A percentile compares a stretch with the other conserved stretches of the same genome.
Conservation (phyloP, 2,888 invertebrate genomes). For the Andrena minutula region DNA sequence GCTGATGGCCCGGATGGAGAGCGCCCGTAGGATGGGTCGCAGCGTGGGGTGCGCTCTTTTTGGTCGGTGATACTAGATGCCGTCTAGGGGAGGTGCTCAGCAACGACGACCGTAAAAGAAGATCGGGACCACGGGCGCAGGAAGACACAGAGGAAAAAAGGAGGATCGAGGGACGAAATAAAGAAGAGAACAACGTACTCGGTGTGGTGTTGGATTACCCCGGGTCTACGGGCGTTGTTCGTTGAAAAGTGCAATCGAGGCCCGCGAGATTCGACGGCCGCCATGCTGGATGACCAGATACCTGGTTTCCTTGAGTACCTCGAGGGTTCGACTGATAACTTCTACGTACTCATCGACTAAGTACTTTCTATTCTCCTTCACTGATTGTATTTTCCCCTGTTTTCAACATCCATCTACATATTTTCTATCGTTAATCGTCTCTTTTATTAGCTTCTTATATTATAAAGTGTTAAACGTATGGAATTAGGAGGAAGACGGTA, state of each 20-base stretch:
- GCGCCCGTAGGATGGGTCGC: slow-evolving; percentile 50
- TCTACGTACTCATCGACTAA: background rate
- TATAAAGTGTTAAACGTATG: no score
- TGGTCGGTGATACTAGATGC: slow-evolving; percentile 69
- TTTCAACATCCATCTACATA: no score
- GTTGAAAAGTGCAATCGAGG: slow-evolving; percentile 50
- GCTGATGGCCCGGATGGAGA: slow-evolving; percentile 16
- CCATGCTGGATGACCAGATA: background rate
- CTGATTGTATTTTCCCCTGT: background rate
- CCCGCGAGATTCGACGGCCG: slow-evolving; percentile 27
- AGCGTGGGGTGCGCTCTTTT: slow-evolving; percentile 64
- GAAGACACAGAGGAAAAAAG: slow-evolving; percentile 42
- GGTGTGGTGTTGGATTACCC: slow-evolving; percentile 64
- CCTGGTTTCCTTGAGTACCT: background rate
- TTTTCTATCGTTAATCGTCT: no score
- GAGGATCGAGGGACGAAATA: slow-evolving; percentile 53
- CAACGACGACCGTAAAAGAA: slow-evolving; percentile 63
- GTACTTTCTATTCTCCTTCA: background rate
- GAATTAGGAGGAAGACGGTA: no score
- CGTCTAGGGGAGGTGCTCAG: slow-evolving; percentile 65
- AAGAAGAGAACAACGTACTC: slow-evolving; percentile 54
- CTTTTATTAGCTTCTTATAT: no score
- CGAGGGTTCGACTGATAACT: background rate
- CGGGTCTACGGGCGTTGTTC: slow-evolving; percentile 59
- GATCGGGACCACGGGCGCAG: slow-evolving; percentile 50